Percentiles rank a stretch among this genome's conserved stretches.
phyloP scores from a whole-genome alignment of 64 coral and sea anemone genomes.

The Pocillopora verrucosa region DNA sequence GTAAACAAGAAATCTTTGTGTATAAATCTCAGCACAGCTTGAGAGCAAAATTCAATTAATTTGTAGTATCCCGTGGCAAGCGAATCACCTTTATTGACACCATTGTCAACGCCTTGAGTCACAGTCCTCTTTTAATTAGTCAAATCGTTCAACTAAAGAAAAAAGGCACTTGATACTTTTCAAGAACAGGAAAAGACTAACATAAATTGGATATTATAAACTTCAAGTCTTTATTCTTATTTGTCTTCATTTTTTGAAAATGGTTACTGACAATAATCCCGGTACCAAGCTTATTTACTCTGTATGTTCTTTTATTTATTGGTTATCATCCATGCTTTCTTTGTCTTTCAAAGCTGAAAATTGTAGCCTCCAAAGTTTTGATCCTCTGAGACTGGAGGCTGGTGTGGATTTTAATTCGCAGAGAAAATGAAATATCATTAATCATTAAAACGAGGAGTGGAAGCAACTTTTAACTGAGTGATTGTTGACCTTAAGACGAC shows the following conservation, averaged over 20 bases:
- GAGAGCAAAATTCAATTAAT: background rate
- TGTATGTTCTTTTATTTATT: background rate
- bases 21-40: slow-evolving; percentile 10
- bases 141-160: background rate
- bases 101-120: background rate
- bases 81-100: background rate
- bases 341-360: background rate
- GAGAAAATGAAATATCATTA: too few species aligned
- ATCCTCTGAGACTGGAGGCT: too few species aligned
- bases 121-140: slow-evolving; percentile 9
- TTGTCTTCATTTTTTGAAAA: background rate
- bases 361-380: background rate
- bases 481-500: too few species aligned
- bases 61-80: background rate
- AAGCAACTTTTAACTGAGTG: too few species aligned
- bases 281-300: background rate
- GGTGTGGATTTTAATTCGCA: too few species aligned
- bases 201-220: background rate
- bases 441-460: too few species aligned
- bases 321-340: background rate
- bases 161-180: background rate
- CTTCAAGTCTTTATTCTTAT: background rate
- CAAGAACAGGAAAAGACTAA: background rate
- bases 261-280: too few species aligned
- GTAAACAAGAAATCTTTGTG: too few species aligned